These are phyloP conservation scores for Sebastolobus altivelis DNA, from an alignment of 2,797 vertebrate genomes.

Conservation along the genomic window DNA sequence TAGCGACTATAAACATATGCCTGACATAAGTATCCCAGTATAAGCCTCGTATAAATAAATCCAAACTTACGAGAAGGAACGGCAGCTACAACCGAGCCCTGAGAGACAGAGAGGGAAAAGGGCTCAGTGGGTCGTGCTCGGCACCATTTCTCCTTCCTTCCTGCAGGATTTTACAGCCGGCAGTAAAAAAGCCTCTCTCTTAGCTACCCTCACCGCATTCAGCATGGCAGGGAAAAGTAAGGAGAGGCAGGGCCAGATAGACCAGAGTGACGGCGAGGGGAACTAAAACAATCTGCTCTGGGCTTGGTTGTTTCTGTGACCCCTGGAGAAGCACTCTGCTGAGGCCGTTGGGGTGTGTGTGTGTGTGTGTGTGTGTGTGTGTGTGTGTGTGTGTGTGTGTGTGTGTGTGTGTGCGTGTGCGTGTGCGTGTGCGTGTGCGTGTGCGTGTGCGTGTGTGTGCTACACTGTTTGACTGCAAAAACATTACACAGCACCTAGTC, in stretches of 20 bases:
- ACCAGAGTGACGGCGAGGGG: slow-evolving; percentile 43
- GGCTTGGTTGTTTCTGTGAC: slow-evolving; percentile 61
- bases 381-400: not conserved
- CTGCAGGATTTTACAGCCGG: slow-evolving; percentile 67
- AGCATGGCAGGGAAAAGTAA: slow-evolving; percentile 54
- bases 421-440: too few species aligned
- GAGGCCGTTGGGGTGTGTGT: slow-evolving; percentile 30
- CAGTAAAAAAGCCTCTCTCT: slow-evolving; percentile 60
- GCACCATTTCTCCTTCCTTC: slow-evolving; percentile 67
- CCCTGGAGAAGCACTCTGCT: slow-evolving; percentile 47
- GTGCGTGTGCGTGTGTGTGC: too few species aligned
- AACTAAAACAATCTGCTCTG: slow-evolving; percentile 69
- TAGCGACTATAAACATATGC: slow-evolving; percentile 69
- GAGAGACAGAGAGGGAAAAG: slow-evolving; percentile 46
- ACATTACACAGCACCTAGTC: slow-evolving; percentile 44
- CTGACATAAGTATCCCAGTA: slow-evolving; percentile 63
- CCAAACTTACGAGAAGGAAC: slow-evolving; percentile 59
- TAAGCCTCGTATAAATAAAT: slow-evolving; percentile 73
- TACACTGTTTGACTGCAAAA: slow-evolving; percentile 52
- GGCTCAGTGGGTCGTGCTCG: slow-evolving; percentile 48
- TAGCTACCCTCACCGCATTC: slow-evolving; percentile 55
- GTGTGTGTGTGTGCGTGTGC: too few species aligned
- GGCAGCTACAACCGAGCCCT: slow-evolving; percentile 52
- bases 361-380: slow-evolving; percentile 41
- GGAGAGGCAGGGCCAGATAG: slow-evolving; percentile 40